Base-by-base conservation (phyloP, 2,797 vertebrate species). In the Etheostoma nigrum region DNA sequence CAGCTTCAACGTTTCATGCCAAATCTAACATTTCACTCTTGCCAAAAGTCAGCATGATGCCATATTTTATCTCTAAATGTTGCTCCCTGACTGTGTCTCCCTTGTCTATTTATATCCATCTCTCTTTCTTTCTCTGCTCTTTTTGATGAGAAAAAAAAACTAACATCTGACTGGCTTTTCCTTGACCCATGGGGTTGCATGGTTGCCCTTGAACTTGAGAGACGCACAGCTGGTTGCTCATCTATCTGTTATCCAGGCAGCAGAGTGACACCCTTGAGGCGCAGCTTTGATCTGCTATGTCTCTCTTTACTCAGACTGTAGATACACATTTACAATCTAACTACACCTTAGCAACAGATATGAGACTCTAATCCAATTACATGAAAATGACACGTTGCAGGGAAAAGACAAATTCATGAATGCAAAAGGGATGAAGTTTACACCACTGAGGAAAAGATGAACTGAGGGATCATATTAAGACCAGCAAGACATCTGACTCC, bases 201-300 rank as follows among this genome's bases (percentile, higher is more conserved):
- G 64, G 52, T 58, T 3, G 3, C 21, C 53, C 66, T 76, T 74
- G 57, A 76, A 74, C 6, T 12, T 45, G n/a, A 76, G n/a, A 27
- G 9, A 57, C 23, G 14, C 75, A 74, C 74, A 86, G 74, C 74
- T 81, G 83, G 58, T 64, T 75, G 63, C 19, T 87, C 73, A 55
- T 85, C 62, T 78, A 72, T 81, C 68, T 72, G 74, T 66, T 73
- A 72, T 30, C 60, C 27, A 76, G 53, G 69, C 66, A 76, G 53
- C 65, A 74, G 47, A 69, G 73, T 14, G 64, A 63, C 4, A 30
- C 47, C 64, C 58, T 61, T 19, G 51, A 63, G 84, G 67, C 78
- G 21, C 23, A 3, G 57, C 86, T 90, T 88, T 91, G 83, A 92
- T 90, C 87, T 62, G 45, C 72, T 44, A 49, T 40, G 54, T 66